These are phyloP conservation scores for Dusona sp. DNA, from an alignment of 2,888 invertebrate species.

Conservation along the genomic window DNA sequence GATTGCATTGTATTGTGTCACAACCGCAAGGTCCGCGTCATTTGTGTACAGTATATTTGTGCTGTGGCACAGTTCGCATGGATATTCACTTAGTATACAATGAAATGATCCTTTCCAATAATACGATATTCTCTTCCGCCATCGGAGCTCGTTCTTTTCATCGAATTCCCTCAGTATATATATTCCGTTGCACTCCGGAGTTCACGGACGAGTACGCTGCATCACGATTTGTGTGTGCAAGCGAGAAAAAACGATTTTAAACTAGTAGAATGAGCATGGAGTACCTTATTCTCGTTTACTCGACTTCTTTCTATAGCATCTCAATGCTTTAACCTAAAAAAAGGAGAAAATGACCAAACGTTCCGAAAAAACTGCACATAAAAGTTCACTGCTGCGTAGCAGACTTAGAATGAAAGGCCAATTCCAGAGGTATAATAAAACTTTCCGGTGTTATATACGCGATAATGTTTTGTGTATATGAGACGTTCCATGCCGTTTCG, in stretches of 20 bases:
- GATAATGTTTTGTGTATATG: neutral
- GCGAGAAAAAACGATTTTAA: slow-evolving; percentile 36
- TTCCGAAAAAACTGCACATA: slow-evolving; percentile 32
- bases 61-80: slow-evolving; percentile 9
- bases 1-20: slow-evolving; percentile 62
- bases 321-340: slow-evolving; percentile 44
- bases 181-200: neutral
- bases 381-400: neutral
- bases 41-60: slow-evolving; percentile 19
- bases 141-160: slow-evolving; percentile 55
- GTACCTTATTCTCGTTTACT: slow-evolving; percentile 50
- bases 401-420: slow-evolving; percentile 40
- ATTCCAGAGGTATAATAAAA: slow-evolving; percentile 40
- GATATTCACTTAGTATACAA: slow-evolving; percentile 50
- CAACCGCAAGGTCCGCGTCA: slow-evolving; percentile 29
- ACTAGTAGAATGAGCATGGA: slow-evolving; percentile 37
- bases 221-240: slow-evolving; percentile 29
- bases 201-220: slow-evolving; percentile 26
- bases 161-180: slow-evolving; percentile 42
- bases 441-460: neutral
- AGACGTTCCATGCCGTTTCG: too few species aligned
- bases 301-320: slow-evolving; percentile 44
- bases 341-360: slow-evolving; percentile 30
- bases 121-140: slow-evolving; percentile 30
- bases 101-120: slow-evolving; percentile 41